phyloP scores from a whole-genome alignment of 2,113 vertebrate species.

The Mesembrinibis cayennensis region DNA sequence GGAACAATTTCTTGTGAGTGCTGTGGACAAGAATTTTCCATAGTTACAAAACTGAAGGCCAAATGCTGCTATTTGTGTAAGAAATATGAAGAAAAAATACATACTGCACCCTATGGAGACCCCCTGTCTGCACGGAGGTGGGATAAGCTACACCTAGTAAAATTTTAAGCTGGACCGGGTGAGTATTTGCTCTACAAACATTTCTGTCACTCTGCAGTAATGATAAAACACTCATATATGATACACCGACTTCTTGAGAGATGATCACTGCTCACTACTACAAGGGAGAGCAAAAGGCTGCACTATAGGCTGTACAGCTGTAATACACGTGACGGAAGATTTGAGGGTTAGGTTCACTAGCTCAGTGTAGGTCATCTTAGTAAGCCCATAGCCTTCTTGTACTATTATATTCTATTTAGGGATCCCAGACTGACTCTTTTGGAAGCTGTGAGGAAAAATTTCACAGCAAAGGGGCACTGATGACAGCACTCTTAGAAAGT shows the following conservation, averaged over 20 bases:
- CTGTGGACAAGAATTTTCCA: background rate
- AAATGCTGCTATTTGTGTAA: background rate
- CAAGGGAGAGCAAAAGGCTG: background rate
- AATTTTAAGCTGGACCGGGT: background rate
- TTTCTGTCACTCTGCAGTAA: background rate
- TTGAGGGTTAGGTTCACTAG: background rate
- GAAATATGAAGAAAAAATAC: background rate
- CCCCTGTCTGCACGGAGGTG: background rate
- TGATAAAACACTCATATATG: background rate
- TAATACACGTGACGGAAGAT: accelerated
- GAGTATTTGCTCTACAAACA: background rate
- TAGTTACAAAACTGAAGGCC: background rate
- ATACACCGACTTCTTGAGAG: background rate
- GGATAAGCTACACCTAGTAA: background rate
- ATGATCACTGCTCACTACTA: background rate
- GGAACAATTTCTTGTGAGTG: background rate
- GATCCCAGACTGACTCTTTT: background rate
- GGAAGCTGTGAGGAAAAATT: background rate
- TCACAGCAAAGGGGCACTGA: background rate
- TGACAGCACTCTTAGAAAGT: background rate
- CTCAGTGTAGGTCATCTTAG: background rate
- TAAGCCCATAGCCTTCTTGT: background rate
- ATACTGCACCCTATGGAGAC: accelerated
- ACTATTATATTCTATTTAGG: background rate
- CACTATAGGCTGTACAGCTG: background rate